Conservation (phyloP, 2,797 vertebrate species). For the Protonibea diacanthus region DNA sequence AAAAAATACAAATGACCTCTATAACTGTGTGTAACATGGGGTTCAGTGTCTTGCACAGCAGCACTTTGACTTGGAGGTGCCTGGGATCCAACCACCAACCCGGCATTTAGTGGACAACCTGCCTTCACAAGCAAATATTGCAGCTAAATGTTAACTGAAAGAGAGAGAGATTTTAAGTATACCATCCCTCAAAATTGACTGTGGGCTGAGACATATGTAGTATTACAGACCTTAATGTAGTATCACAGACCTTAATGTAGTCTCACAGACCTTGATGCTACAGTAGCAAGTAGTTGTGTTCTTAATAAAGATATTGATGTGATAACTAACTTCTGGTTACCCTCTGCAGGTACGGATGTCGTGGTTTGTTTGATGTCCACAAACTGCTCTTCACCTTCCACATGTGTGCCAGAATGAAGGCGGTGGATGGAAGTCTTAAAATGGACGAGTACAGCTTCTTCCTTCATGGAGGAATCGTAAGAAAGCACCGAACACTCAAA, state of each 20-base stretch:
- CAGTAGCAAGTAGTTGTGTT: no score
- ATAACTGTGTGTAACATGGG: no score
- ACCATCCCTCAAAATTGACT: no score
- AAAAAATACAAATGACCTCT: no score
- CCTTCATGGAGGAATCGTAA: slow-evolving; percentile 91
- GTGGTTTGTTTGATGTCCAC: slow-evolving; percentile 91
- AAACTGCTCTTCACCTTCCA: slow-evolving; percentile 95
- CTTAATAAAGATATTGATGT: no score
- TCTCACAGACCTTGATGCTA: neutral
- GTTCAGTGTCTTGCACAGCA: neutral
- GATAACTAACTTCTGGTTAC: neutral
- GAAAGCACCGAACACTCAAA: slow-evolving; percentile 50
- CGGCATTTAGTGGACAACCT: neutral
- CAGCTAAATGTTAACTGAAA: no score
- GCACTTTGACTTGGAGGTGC: no score
- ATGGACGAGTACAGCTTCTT: slow-evolving; percentile 93
- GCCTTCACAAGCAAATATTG: no score
- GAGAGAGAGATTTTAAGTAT: no score
- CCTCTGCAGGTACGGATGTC: slow-evolving; percentile 87
- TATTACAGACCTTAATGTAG: no score
- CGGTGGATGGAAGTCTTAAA: slow-evolving; percentile 89
- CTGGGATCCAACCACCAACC: neutral
- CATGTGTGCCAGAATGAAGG: slow-evolving; percentile 92
- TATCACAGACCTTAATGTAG: no score
- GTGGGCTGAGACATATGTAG: no score